Conservation (phyloP, 2,113 vertebrate genomes). For the Xenopus laevis region DNA sequence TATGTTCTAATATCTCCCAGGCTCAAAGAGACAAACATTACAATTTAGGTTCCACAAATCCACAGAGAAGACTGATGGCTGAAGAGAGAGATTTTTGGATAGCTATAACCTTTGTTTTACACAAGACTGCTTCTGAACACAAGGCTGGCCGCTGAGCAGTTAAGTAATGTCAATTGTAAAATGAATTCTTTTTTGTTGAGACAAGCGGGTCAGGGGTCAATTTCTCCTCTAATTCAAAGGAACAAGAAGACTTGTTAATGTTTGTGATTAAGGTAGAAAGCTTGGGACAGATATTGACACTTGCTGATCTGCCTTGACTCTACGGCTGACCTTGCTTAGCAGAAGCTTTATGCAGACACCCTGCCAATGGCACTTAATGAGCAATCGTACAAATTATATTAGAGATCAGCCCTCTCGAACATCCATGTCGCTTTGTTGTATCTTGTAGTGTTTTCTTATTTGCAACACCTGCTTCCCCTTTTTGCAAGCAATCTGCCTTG, state of each 20-base stretch:
- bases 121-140: too few species aligned
- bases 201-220: slow-evolving; percentile 30
- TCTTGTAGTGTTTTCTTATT: slow-evolving; percentile 13
- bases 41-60: too few species aligned
- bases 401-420: slow-evolving; percentile 29
- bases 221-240: slow-evolving; percentile 36
- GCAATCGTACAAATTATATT: slow-evolving; percentile 17
- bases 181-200: slow-evolving; percentile 35
- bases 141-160: too few species aligned
- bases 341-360: slow-evolving; percentile 27
- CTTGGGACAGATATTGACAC: slow-evolving; percentile 43
- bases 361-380: slow-evolving; percentile 38
- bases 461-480: slow-evolving; percentile 13
- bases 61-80: too few species aligned
- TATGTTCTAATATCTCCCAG: too few species aligned
- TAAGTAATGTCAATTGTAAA: slow-evolving; percentile 29
- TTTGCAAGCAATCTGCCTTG: slow-evolving; percentile 6
- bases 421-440: slow-evolving; percentile 29
- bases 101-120: too few species aligned
- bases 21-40: too few species aligned
- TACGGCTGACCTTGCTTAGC: slow-evolving; percentile 36
- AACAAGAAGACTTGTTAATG: slow-evolving; percentile 45
- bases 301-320: slow-evolving; percentile 16
- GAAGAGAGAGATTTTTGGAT: not conserved
- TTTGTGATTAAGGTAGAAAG: slow-evolving; percentile 37